Conservation (phyloP, 2,113 vertebrate species). For the Pollachius pollachius region DNA sequence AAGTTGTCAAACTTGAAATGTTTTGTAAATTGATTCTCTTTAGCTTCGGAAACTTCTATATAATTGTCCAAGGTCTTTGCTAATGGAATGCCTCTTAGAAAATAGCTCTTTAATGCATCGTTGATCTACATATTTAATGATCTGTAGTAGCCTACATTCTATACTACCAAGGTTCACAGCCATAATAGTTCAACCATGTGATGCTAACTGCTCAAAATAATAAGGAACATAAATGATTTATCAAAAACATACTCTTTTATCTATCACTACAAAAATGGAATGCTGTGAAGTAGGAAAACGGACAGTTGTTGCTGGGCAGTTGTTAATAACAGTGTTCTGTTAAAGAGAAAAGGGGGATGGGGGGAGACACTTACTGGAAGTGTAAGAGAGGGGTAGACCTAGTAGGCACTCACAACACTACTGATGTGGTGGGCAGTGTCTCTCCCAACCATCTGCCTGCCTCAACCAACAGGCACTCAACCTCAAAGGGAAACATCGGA, state of each 20-base stretch:
- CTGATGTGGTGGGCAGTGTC: conserved; percentile 23
- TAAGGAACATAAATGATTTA: conserved; percentile 1
- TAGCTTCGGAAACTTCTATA: conserved; percentile 3
- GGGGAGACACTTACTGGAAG: conserved; percentile 39
- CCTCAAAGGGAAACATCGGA: conserved; percentile 2
- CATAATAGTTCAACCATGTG: background rate
- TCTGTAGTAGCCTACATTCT: background rate
- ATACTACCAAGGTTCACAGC: conserved; percentile 9
- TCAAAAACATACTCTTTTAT: background rate
- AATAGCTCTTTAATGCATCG: background rate
- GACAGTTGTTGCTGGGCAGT: conserved; percentile 46
- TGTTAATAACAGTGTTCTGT: conserved; percentile 20
- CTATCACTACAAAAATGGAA: conserved; percentile 58
- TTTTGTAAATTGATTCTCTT: background rate
- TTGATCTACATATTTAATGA: background rate
- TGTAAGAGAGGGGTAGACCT: conserved; percentile 17
- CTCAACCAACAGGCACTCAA: background rate
- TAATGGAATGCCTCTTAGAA: background rate
- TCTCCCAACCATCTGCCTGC: background rate
- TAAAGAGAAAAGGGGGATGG: background rate
- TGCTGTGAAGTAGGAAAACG: conserved; percentile 62
- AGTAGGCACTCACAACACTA: conserved; percentile 39
- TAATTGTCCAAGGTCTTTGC: conserved; percentile 7
- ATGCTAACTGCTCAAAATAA: background rate
- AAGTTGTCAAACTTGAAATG: background rate